Base-by-base conservation (phyloP, 2,888 invertebrate genomes). In the Nomada flava region DNA sequence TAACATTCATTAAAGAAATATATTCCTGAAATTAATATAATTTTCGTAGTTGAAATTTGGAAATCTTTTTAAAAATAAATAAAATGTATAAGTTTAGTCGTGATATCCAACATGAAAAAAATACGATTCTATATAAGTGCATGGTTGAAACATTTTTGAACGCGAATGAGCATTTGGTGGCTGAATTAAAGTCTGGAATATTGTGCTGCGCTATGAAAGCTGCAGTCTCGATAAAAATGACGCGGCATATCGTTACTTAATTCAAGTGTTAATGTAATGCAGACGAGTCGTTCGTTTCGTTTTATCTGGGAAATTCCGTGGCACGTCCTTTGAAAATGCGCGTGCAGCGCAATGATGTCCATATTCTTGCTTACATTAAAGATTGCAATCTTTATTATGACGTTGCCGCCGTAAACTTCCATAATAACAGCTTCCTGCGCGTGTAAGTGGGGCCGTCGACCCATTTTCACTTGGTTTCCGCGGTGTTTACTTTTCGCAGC, bases 311-410 rank as follows among this genome's bases (percentile, higher is more conserved):
- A 60, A 81, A 65, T 57, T 55, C 81, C 13, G 23, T 1, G 75
- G 75, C 70, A 70, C 82, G 75, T 81, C 52, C 70, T 62, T 82
- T 36, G 82, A 44, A 75, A 59, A 42, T 52, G 65, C 70, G 23
- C 65, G 55, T 57, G 44, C 55, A 47, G 42, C 52, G 59, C 62
- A 18, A 70, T 52, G 73, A 82, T 79, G 74, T 81, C 81, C 81
- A 81, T 75, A 75, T 65, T 81, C 82, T n/a, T 82, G 75, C 82
- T 81, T 81, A 73, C 65, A 73, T 57, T 82, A 81, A 81, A 82
- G 82, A 82, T 82, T 55, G 68, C 57, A n/a, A 82, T 82, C 82
- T 82, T 82, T 76, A 82, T 72, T 82, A 62, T 69, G 64, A 72
- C 76, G 50, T 76, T 68, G 82, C 13, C 47, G 73, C 65, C 52